A percentile compares a stretch with the other conserved stretches of the same genome.
phyloP scores from a whole-genome alignment of 2,888 invertebrate genomes.

The Erpobdella octoculata region DNA sequence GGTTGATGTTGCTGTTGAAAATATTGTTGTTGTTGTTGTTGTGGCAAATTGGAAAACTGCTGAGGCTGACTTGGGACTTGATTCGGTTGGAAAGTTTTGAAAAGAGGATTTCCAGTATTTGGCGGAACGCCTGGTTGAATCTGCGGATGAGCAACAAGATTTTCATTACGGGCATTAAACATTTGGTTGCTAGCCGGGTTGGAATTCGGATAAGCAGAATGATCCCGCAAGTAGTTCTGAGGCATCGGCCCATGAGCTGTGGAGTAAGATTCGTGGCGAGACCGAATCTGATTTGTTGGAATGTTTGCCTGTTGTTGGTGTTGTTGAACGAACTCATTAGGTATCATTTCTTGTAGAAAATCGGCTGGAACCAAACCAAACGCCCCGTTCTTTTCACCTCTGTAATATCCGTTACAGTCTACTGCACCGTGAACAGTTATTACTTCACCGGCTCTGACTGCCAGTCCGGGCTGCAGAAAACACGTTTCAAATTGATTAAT shows the following conservation, averaged over 20 bases:
- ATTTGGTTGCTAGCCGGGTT: background rate
- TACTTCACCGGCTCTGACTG: conserved; percentile 89
- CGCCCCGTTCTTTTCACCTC: conserved; percentile 90
- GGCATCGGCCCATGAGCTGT: background rate
- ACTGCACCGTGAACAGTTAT: conserved; percentile 95
- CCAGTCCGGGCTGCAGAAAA: conserved; percentile 75
- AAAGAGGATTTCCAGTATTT: no score
- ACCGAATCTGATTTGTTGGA: background rate
- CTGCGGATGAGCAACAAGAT: background rate
- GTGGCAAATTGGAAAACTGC: background rate
- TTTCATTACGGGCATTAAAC: background rate
- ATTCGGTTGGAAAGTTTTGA: no score
- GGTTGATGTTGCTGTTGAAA: background rate
- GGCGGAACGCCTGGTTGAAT: no score
- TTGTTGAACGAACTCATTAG: background rate
- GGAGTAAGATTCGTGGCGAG: conserved; percentile 20
- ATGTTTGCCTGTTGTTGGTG: background rate
- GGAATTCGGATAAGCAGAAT: background rate
- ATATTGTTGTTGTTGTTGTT: conserved; percentile 15
- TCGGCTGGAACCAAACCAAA: conserved; percentile 94
- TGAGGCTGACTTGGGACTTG: no score
- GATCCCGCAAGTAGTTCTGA: background rate
- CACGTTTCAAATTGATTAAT: background rate
- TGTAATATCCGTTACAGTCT: conserved; percentile 98
- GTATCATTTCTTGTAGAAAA: conserved; percentile 56